Evolutionary conservation across 92 coral and sea anemone species (phyloP), one percentile per base, ranked within the genome.

Genomic region (Actinostola sp.): DNA sequence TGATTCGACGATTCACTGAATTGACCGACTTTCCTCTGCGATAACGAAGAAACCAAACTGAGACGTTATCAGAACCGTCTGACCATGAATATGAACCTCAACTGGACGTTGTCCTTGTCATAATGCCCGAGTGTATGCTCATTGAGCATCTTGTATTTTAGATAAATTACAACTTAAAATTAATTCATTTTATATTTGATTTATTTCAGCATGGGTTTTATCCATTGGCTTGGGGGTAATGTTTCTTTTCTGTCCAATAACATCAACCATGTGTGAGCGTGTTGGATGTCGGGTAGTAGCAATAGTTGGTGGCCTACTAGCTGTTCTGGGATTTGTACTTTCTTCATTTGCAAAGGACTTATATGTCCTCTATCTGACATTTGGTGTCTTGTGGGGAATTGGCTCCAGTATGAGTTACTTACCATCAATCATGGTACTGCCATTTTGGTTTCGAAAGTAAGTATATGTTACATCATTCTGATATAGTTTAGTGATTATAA

Each of bases 221-320:
- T 93, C 98, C 31, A 85, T 93, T 25, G 98, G 96, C 43, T 86
- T 93, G 28, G 98, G 98, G 1, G 86, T 86, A 89, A 93, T 93
- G 98, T 93, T 93, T 66, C 86, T 93, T 6, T 93, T 89, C 56
- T 87, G 93, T 57, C 98, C 98, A 43, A 75, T 93, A 72, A 84
- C 98, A 55, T 93, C 98, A 31, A 84, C 96, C 17, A 30, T 93
- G 71, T 86, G 98, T 51, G 98, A 93, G 73, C 94, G 92, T 75
- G 53, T 86, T 86, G 98, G 98, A 51, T 93, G 91, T 51, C 92
- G 98, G 80, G 75, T 82, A 54, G 89, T 87, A 24, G 98, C 96
- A 30, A 71, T 93, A 60, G 36, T 61, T 78, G 98, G 98, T 21
- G 96, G 96, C 26, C 48, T 89, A 77, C 84, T 93, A 0, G 88